Percentiles rank a stretch among this genome's conserved stretches.
Evolutionary conservation across 2,888 invertebrate species (phyloP).

Genomic region (Hololepta plana): DNA sequence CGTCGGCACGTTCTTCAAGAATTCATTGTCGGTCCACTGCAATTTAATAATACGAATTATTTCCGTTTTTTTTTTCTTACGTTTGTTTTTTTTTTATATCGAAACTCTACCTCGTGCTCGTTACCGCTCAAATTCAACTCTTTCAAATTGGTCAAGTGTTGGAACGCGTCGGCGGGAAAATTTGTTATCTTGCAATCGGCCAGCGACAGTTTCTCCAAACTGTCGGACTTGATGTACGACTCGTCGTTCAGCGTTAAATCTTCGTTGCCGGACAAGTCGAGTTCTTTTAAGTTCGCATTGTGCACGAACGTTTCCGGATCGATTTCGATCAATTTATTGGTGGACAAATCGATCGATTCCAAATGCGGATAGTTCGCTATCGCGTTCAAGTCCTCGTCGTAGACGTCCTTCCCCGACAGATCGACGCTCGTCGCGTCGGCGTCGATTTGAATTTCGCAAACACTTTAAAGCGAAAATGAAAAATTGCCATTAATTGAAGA

Average conservation of each 20-base stretch:
- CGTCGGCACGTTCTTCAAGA: no score
- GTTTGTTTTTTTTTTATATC: no score
- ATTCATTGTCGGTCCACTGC: no score
- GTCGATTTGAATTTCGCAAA: slow-evolving; percentile 1
- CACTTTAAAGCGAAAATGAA: no score
- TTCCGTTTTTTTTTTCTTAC: no score
- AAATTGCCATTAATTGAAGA: no score
- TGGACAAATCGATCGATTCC: slow-evolving; percentile 21
- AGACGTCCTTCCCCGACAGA: not conserved
- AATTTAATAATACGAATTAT: no score
- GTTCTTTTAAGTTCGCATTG: slow-evolving; percentile 25
- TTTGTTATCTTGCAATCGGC: slow-evolving; percentile 23
- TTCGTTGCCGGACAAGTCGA: slow-evolving; percentile 30
- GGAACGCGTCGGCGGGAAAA: slow-evolving; percentile 23
- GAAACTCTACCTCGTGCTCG: slow-evolving; percentile 16
- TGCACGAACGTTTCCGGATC: slow-evolving; percentile 27
- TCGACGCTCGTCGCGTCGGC: slow-evolving; percentile 1
- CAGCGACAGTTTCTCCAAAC: slow-evolving; percentile 20
- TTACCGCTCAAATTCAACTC: slow-evolving; percentile 22
- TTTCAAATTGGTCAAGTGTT: slow-evolving; percentile 20
- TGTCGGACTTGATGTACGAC: slow-evolving; percentile 20
- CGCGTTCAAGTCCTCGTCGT: slow-evolving; percentile 19
- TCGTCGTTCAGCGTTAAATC: slow-evolving; percentile 17
- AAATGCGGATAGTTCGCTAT: slow-evolving; percentile 18
- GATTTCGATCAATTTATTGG: slow-evolving; percentile 27